Evolutionary conservation across 1,140 invertebrate genomes (phyloP).

Genomic region (Bathynomus jamesi): DNA sequence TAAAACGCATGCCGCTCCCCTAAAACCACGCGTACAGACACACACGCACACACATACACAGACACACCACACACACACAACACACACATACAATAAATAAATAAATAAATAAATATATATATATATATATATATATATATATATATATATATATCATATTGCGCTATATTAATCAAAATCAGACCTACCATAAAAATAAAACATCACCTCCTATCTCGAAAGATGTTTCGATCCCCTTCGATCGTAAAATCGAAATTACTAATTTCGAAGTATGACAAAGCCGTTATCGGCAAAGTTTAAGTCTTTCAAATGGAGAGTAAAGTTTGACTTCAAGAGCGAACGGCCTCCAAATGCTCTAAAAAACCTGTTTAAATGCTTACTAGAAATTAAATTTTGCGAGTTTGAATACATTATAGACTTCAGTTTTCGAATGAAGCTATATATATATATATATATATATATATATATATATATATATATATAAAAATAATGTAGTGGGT

Average conservation of each 20-base stretch:
- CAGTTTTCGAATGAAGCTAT: not conserved
- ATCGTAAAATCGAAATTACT: too few relatives aligned
- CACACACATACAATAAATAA: not conserved
- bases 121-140: constrained; percentile 3
- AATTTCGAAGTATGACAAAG: too few relatives aligned
- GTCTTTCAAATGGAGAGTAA: too few relatives aligned
- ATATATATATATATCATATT: not conserved
- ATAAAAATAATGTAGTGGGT: too few relatives aligned
- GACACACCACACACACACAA: not conserved
- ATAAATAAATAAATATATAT: not conserved
- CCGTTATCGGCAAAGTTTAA: not conserved
- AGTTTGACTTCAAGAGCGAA: too few relatives aligned
- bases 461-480: not conserved
- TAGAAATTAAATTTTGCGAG: not conserved
- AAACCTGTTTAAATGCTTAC: not conserved
- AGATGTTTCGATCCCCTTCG: too few relatives aligned
- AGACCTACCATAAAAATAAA: not conserved
- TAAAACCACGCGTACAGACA: too few relatives aligned
- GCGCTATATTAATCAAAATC: not conserved
- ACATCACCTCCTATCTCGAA: not conserved
- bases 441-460: constrained; percentile 2
- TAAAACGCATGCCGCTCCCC: too few relatives aligned
- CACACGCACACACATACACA: not conserved
- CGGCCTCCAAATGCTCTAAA: too few relatives aligned
- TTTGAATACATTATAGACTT: not conserved